Conservation (phyloP, 2,888 invertebrate genomes). For the Tromatobia lineatoria region DNA sequence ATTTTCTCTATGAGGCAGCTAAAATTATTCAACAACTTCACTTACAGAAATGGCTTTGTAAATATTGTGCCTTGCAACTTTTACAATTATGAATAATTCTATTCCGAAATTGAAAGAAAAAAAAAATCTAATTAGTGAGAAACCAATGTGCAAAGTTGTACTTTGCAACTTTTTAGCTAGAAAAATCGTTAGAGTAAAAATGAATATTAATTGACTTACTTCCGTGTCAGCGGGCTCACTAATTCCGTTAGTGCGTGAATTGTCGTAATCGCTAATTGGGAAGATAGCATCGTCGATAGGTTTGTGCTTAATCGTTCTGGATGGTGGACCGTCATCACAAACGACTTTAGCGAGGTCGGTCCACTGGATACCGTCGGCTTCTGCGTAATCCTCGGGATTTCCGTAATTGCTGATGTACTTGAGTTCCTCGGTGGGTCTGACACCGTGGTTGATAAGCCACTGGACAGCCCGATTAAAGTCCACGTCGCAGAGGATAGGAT, state of each 20-base stretch:
- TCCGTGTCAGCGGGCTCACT: constrained; percentile 42
- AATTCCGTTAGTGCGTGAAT: constrained; percentile 24
- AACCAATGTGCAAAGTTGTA: no score
- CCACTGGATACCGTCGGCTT: constrained; percentile 80
- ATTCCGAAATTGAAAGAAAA: no score
- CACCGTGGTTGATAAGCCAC: constrained; percentile 88
- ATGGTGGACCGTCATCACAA: constrained; percentile 81
- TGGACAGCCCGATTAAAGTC: constrained; percentile 90
- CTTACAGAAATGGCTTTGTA: no score
- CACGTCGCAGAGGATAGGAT: constrained; percentile 90
- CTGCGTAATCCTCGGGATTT: constrained; percentile 75
- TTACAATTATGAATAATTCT: no score
- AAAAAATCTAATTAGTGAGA: no score
- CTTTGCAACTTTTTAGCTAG: no score
- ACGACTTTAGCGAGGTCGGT: constrained; percentile 81
- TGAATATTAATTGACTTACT: constrained; percentile 27
- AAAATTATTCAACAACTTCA: no score
- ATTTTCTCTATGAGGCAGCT: no score
- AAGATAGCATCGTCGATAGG: constrained; percentile 65
- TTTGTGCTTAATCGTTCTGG: constrained; percentile 72
- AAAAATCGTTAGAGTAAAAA: not conserved
- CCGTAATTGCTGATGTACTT: constrained; percentile 75
- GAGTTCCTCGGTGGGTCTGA: constrained; percentile 86
- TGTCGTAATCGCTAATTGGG: constrained; percentile 60
- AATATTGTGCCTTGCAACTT: no score